Evolutionary conservation across 2,113 vertebrate genomes (phyloP).

Genomic region (Elanoides forficatus): DNA sequence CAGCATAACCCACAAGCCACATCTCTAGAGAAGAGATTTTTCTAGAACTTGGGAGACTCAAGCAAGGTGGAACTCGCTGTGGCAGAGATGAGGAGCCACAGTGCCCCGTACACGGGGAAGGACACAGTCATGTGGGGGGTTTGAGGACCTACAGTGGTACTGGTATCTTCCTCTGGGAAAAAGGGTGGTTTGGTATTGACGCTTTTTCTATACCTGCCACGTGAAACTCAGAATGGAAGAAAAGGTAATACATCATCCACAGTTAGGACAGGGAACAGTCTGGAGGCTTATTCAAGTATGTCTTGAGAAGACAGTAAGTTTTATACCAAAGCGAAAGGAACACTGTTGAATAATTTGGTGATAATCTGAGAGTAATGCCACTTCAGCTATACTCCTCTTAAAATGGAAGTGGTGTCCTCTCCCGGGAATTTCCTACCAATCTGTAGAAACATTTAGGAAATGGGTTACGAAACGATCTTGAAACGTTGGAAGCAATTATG

Average conservation of each 20-base stretch:
- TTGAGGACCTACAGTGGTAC: neutral
- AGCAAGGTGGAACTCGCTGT: neutral
- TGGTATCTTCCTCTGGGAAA: neutral
- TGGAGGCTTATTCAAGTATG: neutral
- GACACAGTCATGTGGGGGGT: neutral
- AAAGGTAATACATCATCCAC: neutral
- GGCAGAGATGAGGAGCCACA: neutral
- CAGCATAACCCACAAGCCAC: neutral
- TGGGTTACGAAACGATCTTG: rapidly evolving
- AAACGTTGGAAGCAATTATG: neutral
- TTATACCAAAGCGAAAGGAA: neutral
- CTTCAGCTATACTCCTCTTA: neutral
- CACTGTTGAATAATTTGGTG: neutral
- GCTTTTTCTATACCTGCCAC: neutral
- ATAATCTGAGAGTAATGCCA: neutral
- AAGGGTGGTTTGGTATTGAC: neutral
- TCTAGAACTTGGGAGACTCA: neutral
- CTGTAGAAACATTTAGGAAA: neutral
- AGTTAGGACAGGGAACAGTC: neutral
- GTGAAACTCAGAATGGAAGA: neutral
- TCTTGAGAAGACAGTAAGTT: neutral
- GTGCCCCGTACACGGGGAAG: neutral
- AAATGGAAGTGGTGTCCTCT: neutral
- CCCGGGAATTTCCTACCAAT: neutral
- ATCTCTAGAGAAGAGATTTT: neutral